Evolutionary conservation across 2,888 invertebrate genomes (phyloP), one percentile per base, ranked within the genome.

Genomic region (Tyria jacobaeae): DNA sequence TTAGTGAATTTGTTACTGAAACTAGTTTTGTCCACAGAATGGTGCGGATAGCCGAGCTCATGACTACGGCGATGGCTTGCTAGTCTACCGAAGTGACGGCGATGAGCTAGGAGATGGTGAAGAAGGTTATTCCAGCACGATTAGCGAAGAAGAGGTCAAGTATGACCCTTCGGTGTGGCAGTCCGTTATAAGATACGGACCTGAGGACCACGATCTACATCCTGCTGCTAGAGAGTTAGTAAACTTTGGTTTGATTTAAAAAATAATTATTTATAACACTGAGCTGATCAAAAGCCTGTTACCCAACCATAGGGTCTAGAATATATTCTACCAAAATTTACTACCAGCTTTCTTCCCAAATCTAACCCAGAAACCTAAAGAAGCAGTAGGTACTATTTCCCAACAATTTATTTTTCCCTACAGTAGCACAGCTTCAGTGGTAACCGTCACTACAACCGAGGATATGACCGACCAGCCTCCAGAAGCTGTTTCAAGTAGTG

Each of bases 101-200:
- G 89, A 90, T 53, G 91, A 89, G 76, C 81, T 91, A 24, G 89
- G 76, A 0, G 88, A 87, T 58, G 85, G 82, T 0, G 92, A 92
- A 71, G 96, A 96, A 77, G 97, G 96, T 54, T 97, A 97, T 86
- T 97, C 96, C 72, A 96, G 96, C 79, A 95, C 96, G 62, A 95
- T 96, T 65, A 96, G 96, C 78, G 97, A 97, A 87, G 97, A 97
- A 81, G 97, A 97, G 81, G 92, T 94, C 39, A 96, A 96, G 81
- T 96, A 96, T 80, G 95, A 95, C 78, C 96, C 95, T 25, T 94
- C 95, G 15, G 95, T 95, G 57, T 96, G 96, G 96, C 96, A 96
- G 83, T 96, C 96, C 31, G 96, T 96, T 60, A 96, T 96, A 76
- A 92, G 94, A 24, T 95, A 95, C 79, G 95, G 94, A 0, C 92